Base-by-base conservation (phyloP, 2,797 vertebrate species). In the Muraenolepis orangiensis region DNA sequence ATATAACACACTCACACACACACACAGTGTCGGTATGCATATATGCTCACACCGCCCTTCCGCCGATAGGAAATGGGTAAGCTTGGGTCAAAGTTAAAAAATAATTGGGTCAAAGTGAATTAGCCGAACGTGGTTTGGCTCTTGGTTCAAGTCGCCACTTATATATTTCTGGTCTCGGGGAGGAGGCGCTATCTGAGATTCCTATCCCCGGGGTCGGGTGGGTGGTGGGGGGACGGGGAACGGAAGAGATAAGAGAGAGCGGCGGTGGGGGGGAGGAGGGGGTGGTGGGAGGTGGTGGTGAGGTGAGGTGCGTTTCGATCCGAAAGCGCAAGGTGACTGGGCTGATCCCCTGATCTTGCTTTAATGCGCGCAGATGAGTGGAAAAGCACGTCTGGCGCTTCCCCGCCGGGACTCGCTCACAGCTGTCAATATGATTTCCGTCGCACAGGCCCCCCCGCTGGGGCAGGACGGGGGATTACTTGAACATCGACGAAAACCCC, bases 361-460 rank as follows among this genome's bases (percentile, higher is more conserved):
- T 64, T 64, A 26, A 23, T 64, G 23, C 57, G 57, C n/a, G 57
- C 57, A n/a, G 16, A 64, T 64, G 57, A 64, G 57, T 11, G 57
- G 57, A 57, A 74, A 13, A 28, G 18, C 72, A 70, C 28, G 28
- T 42, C 72, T 69, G 20, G 28, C 51, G 29, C 31, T 13, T 51
- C 32, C 36, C 26, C 26, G 28, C 67, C 66, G 51, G 13, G 10
- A 69, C 6, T 16, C 68, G 16, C 71, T 74, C 72, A 31, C 72
- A 71, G 29, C 76, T 78, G 72, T 74, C 73, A 68, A 69, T 78
- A 31, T 74, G 69, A 74, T 72, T 72, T 69, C 23, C 64, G 34
- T 72, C 31, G 26, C n/a, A 3, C 10, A 31, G n/a, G n/a, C n/a
- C 69, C 16, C 18, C n/a, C 7, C 6, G 31, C 69, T n/a, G 13